Evolutionary conservation across 2,113 vertebrate genomes (phyloP).

Genomic region (Poecile atricapillus): DNA sequence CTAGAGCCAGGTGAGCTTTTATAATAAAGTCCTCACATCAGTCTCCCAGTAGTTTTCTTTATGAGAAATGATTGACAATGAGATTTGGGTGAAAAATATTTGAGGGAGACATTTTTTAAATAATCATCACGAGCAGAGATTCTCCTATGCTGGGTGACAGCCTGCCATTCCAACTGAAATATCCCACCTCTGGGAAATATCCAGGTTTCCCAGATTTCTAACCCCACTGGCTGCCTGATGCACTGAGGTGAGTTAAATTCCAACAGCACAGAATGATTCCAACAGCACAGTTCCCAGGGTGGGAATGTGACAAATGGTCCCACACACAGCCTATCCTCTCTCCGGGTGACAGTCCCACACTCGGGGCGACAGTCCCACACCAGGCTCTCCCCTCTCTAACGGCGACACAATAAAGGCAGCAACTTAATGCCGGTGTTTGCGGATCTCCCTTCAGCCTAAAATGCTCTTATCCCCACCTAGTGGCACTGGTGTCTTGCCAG

Average conservation of each 20-base stretch:
- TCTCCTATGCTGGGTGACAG: background rate
- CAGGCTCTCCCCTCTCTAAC: background rate
- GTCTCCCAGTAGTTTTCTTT: background rate
- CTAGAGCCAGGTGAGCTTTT: background rate
- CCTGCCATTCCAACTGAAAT: background rate
- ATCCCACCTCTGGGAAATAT: background rate
- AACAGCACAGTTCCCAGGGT: background rate
- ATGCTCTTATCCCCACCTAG: constrained; percentile 12
- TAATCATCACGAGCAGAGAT: background rate
- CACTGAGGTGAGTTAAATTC: background rate
- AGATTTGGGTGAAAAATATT: background rate
- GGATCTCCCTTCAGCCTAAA: no score
- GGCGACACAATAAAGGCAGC: background rate
- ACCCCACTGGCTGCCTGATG: background rate
- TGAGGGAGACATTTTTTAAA: background rate
- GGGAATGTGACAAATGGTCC: background rate
- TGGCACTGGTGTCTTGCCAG: background rate
- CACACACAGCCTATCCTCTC: background rate
- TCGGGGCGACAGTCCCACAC: background rate
- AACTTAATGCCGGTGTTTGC: background rate
- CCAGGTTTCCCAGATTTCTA: background rate
- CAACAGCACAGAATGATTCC: background rate
- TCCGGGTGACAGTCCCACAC: background rate
- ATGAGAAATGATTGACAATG: background rate
- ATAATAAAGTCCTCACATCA: background rate